Evolutionary conservation across 2,888 invertebrate genomes (phyloP).

Genomic region (Agrotis puta): DNA sequence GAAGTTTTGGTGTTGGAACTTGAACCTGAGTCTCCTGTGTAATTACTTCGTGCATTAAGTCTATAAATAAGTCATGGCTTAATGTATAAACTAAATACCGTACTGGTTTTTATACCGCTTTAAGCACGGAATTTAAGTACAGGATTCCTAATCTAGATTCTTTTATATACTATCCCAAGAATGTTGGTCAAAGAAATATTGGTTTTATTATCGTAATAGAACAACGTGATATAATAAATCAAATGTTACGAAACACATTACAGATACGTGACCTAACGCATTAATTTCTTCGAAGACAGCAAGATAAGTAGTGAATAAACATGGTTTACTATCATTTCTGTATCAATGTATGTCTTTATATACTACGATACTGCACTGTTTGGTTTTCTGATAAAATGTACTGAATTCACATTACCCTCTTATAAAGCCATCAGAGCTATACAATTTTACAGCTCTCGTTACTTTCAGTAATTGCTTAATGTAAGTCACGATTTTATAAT

Average conservation of each 20-base stretch:
- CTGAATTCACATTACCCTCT: conserved; percentile 53
- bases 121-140: conserved; percentile 1
- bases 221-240: conserved; percentile 30
- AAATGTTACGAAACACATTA: conserved; percentile 43
- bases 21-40: conserved; percentile 27
- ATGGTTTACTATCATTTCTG: conserved; percentile 67
- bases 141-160: conserved; percentile 2
- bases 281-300: conserved; percentile 72
- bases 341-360: conserved; percentile 67
- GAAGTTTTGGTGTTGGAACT: conserved; percentile 47
- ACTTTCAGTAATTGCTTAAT: conserved; percentile 14
- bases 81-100: conserved; percentile 10
- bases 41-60: conserved; percentile 39
- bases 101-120: neutral
- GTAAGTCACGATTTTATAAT: conserved; percentile 5
- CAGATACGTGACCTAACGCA: conserved; percentile 62
- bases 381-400: conserved; percentile 68
- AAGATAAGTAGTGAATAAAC: conserved; percentile 72
- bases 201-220: conserved; percentile 21
- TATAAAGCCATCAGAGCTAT: conserved; percentile 46
- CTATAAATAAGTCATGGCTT: conserved; percentile 13
- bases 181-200: conserved; percentile 7
- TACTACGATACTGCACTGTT: conserved; percentile 69
- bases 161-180: conserved; percentile 9
- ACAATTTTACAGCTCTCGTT: conserved; percentile 40